A percentile compares a stretch with the other conserved stretches of the same genome.
Conservation (phyloP, 2,797 vertebrate genomes). For the Otus scops region DNA sequence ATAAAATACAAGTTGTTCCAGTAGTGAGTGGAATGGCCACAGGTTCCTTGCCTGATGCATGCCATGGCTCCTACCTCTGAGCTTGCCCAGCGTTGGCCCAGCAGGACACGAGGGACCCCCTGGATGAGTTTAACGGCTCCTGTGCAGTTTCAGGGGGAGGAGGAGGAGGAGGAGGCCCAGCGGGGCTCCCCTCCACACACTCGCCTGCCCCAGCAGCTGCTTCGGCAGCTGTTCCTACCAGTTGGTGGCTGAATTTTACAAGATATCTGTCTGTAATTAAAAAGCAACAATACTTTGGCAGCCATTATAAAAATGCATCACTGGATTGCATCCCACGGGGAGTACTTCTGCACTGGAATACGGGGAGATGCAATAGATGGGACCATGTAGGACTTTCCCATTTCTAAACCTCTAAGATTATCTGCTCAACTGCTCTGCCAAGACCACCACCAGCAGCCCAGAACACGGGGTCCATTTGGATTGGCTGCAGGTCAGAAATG, state of each 20-base stretch:
- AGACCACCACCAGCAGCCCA: not conserved
- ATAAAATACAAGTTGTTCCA: rapidly evolving
- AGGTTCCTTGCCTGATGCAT: not conserved
- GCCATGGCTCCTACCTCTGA: not conserved
- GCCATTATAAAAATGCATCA: not conserved
- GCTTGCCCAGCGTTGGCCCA: not conserved
- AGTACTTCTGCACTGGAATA: not conserved
- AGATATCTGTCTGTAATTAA: conserved; percentile 49
- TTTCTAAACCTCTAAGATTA: not conserved
- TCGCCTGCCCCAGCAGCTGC: conserved; percentile 33
- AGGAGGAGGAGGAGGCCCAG: not conserved
- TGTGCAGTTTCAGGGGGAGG: rapidly evolving
- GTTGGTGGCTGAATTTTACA: conserved; percentile 51
- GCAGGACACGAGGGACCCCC: not conserved
- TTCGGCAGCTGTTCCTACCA: conserved; percentile 56
- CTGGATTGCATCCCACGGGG: not conserved
- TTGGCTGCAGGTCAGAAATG: not conserved
- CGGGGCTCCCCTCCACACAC: not conserved
- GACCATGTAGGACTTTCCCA: rapidly evolving
- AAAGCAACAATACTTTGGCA: conserved; percentile 35
- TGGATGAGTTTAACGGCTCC: not conserved
- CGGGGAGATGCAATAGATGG: rapidly evolving
- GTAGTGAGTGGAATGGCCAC: rapidly evolving
- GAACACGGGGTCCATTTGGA: not conserved
- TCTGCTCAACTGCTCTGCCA: not conserved